Evolutionary conservation across 2,888 invertebrate species (phyloP).

Genomic region (Agrotis ipsilon): DNA sequence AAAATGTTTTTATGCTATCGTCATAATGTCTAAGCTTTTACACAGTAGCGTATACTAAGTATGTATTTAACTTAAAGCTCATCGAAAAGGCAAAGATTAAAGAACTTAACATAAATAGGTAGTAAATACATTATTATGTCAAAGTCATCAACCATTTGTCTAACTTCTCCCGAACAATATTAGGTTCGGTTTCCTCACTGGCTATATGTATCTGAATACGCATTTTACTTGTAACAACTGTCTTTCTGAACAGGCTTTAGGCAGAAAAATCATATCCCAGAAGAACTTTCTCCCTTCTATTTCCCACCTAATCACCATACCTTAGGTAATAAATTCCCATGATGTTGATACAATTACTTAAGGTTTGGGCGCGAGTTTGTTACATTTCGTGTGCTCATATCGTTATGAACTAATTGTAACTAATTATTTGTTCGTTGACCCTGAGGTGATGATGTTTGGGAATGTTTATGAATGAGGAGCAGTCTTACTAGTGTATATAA

Average conservation of each 20-base stretch:
- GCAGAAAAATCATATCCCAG: constrained; percentile 22
- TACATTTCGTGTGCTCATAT: constrained; percentile 74
- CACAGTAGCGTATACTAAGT: constrained; percentile 48
- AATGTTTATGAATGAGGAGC: constrained; percentile 1
- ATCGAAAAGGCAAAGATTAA: constrained; percentile 77
- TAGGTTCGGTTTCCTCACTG: too few species aligned
- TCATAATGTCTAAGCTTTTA: neutral
- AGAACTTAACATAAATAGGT: constrained; percentile 70
- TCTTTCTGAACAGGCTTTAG: too few species aligned
- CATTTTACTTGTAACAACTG: too few species aligned
- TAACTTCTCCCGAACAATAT: too few species aligned
- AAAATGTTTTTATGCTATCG: too few species aligned
- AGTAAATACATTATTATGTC: constrained; percentile 64
- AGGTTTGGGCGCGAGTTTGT: constrained; percentile 76
- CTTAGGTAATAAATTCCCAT: constrained; percentile 63
- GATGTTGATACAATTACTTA: constrained; percentile 70
- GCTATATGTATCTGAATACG: too few species aligned
- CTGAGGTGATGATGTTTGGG: constrained; percentile 17
- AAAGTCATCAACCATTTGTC: too few species aligned
- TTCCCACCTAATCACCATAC: constrained; percentile 32
- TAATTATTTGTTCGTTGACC: constrained; percentile 81
- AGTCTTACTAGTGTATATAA: constrained; percentile 8
- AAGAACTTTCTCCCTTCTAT: constrained; percentile 26
- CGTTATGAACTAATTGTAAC: constrained; percentile 80
- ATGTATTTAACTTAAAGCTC: constrained; percentile 47